phyloP scores from a whole-genome alignment of 2,113 vertebrate species.

The Otus sunia region DNA sequence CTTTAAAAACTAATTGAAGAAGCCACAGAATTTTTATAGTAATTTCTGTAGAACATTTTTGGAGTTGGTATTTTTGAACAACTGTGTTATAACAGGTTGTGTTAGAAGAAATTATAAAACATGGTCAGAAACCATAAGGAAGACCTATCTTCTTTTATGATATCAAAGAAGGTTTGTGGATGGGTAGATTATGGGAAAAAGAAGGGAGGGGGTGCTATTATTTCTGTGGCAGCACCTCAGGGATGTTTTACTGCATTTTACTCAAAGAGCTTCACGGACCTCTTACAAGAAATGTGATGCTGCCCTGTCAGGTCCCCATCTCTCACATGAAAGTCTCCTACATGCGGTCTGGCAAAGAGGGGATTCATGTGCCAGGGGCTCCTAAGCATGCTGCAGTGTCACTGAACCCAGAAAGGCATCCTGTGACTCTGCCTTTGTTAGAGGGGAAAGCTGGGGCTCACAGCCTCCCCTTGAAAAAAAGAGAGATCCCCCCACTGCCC shows the following conservation, averaged over 20 bases:
- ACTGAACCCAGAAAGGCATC: background rate
- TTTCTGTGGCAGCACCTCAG: background rate
- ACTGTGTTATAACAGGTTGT: background rate
- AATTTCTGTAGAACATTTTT: background rate
- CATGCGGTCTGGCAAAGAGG: background rate
- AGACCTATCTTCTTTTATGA: background rate
- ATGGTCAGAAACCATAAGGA: background rate
- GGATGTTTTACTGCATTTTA: background rate
- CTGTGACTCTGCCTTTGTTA: background rate
- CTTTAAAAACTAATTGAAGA: background rate
- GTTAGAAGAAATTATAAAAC: background rate
- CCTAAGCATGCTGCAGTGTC: background rate
- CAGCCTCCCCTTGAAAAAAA: background rate
- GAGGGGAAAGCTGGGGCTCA: background rate
- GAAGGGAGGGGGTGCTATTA: background rate
- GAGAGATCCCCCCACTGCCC: background rate
- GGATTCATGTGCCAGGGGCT: accelerated
- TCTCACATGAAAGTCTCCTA: background rate
- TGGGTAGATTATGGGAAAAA: background rate
- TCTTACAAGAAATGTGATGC: background rate
- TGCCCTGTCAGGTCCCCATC: background rate
- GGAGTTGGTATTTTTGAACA: background rate
- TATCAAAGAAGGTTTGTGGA: background rate
- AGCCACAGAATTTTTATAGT: background rate
- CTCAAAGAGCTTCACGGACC: background rate